Evolutionary conservation across 2,888 invertebrate genomes (phyloP), one percentile per base, ranked within the genome.

Genomic region (Lasius fuliginosus): DNA sequence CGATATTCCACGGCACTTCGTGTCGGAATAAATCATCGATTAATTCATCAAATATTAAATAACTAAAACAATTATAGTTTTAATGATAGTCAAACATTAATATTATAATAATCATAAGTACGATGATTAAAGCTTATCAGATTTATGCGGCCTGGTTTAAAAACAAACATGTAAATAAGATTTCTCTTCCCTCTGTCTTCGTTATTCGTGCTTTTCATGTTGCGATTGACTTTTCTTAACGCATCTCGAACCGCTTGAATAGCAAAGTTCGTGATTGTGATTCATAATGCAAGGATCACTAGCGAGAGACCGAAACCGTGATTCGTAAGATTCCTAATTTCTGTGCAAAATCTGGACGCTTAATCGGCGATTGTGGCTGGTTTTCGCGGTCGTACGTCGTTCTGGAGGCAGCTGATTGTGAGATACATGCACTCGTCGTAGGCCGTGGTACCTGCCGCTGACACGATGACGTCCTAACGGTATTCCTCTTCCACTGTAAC

Each of bases 391-490:
- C 62, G 60, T 71, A 46, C 42, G n/a, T 56, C 46, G 33, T 42
- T 58, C 56, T 69, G 79, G n/a, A 81, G 60, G 46, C 73, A 84
- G 46, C 40, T 62, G 23, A 23, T 23, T 23, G 23, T 23, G 65
- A 86, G 86, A 84, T 85, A 87, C 64, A 53, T 76, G 77, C 67
- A 76, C 82, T 85, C 77, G 83, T 73, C 67, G 67, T 36, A 36
- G 49, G 46, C n/a, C 76, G 15, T 86, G 90, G 90, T 93, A 92
- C 94, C 93, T 93, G 93, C 88, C 88, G 92, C 92, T 90, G 89
- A 92, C 92, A 91, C 91, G 92, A 92, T 60, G 60, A 77, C 92
- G 88, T 93, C 91, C 93, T 94, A 94, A 94, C 94, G 94, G 94
- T 94, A 94, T 92, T 91, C 91, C 86, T 53, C 49, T 91, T 90